These are phyloP conservation scores for Platanista minor DNA, from an alignment of 2,113 vertebrate genomes.

Conservation along the genomic window DNA sequence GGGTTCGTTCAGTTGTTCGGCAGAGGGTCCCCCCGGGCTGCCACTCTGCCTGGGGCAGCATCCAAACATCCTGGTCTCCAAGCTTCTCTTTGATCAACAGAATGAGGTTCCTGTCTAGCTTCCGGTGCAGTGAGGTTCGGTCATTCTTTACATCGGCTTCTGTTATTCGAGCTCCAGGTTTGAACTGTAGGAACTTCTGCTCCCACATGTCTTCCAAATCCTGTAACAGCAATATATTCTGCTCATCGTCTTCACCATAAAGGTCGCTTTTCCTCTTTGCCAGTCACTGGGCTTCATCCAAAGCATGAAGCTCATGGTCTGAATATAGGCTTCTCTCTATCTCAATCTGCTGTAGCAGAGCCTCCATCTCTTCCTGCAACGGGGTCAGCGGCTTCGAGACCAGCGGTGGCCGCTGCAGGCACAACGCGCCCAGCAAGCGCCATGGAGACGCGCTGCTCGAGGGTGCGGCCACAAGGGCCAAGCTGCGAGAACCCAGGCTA, in stretches of 20 bases:
- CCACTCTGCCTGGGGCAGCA: conserved; percentile 93
- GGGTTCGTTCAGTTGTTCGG: conserved; percentile 88
- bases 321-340: conserved; percentile 90
- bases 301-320: conserved; percentile 89
- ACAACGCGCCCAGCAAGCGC: conserved; percentile 87
- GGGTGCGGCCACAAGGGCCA: not conserved
- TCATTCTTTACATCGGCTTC: conserved; percentile 84
- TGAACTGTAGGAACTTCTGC: conserved; percentile 85
- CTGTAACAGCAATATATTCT: conserved; percentile 83
- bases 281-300: conserved; percentile 85
- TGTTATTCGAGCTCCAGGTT: conserved; percentile 79
- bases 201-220: conserved; percentile 96
- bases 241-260: conserved; percentile 69
- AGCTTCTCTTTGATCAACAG: conserved; percentile 90
- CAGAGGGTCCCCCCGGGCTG: conserved; percentile 90
- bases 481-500: not conserved
- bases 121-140: conserved; percentile 82
- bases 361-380: conserved; percentile 84
- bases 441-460: conserved; percentile 75
- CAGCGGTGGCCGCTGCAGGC: conserved; percentile 86
- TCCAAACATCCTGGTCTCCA: conserved; percentile 87
- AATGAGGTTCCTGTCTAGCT: conserved; percentile 86
- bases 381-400: conserved; percentile 80
- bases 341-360: conserved; percentile 88
- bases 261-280: conserved; percentile 80